Percentiles rank a stretch among this genome's conserved stretches.
Conservation (phyloP, 2,797 vertebrate genomes). For the Cercopithecus petaurista region DNA sequence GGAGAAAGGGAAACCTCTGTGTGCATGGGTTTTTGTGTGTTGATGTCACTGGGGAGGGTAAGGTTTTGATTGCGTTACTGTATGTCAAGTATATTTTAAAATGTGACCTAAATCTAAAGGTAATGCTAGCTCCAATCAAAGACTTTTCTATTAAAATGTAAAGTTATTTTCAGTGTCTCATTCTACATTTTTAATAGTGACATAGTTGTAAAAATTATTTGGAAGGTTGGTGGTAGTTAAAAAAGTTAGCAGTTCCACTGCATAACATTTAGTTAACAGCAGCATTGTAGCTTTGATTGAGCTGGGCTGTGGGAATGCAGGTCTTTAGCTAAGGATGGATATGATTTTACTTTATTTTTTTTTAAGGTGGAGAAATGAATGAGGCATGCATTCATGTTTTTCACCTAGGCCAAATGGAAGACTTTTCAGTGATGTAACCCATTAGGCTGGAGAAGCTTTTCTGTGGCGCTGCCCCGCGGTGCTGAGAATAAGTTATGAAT, state of each 20-base stretch:
- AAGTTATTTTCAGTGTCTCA: slow-evolving; percentile 15
- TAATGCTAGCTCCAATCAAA: background rate
- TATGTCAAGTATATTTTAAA: slow-evolving; percentile 61
- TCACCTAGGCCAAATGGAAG: slow-evolving; percentile 84
- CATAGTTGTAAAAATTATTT: background rate
- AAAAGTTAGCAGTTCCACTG: background rate
- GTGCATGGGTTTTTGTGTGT: background rate
- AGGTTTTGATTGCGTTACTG: background rate
- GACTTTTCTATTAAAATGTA: slow-evolving; percentile 41
- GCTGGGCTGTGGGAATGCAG: slow-evolving; percentile 45
- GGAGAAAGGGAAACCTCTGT: background rate
- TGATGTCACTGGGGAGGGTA: slow-evolving; percentile 56
- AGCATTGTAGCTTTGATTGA: background rate
- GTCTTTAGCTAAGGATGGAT: slow-evolving; percentile 56
- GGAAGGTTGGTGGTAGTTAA: background rate
- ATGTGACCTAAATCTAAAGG: slow-evolving; percentile 62
- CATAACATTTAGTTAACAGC: background rate
- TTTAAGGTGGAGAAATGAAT: slow-evolving; percentile 73
- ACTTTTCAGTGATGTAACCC: slow-evolving; percentile 86
- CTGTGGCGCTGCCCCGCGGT: slow-evolving; percentile 84
- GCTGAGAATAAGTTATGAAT: slow-evolving; percentile 88
- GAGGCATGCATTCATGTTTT: slow-evolving; percentile 81
- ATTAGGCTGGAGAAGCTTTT: slow-evolving; percentile 85
- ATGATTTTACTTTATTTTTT: slow-evolving; percentile 73
- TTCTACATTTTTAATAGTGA: slow-evolving; percentile 51